A percentile compares a stretch with the other conserved stretches of the same genome.
These are phyloP conservation scores for Spilogale gracilis DNA, from an alignment of 2,113 vertebrate genomes.

Conservation along the genomic window DNA sequence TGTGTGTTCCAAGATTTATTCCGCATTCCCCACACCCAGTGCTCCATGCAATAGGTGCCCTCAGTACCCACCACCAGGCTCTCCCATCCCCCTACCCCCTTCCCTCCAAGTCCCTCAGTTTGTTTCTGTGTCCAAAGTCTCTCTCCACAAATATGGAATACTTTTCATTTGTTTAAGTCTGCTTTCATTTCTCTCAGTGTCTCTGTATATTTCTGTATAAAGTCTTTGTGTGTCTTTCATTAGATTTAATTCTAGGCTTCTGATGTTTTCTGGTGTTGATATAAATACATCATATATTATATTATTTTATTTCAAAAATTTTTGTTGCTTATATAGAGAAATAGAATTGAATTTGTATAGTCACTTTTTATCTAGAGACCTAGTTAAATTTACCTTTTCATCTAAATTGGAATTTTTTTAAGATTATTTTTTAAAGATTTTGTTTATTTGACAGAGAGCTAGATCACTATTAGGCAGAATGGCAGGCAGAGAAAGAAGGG, in stretches of 20 bases:
- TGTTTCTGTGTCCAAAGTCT: too few relatives aligned
- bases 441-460: too few relatives aligned
- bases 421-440: too few relatives aligned
- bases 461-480: too few relatives aligned
- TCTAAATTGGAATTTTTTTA: not conserved
- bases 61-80: too few relatives aligned
- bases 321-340: not conserved
- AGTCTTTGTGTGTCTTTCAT: not conserved
- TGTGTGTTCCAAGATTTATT: too few relatives aligned
- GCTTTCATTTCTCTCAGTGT: conserved; percentile 8
- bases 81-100: too few relatives aligned
- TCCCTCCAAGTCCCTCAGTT: too few relatives aligned
- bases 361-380: not conserved
- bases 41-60: too few relatives aligned
- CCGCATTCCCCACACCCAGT: too few relatives aligned
- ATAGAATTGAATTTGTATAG: not conserved
- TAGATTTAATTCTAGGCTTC: not conserved
- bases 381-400: not conserved
- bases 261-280: not conserved
- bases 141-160: not conserved
- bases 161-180: not conserved
- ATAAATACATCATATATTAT: not conserved
- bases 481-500: too few relatives aligned
- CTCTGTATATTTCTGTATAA: not conserved
- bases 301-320: not conserved